Percentiles rank a stretch among this genome's conserved stretches.
These are phyloP conservation scores for Monopis laevigella DNA, from an alignment of 2,888 invertebrate genomes.

Conservation along the genomic window DNA sequence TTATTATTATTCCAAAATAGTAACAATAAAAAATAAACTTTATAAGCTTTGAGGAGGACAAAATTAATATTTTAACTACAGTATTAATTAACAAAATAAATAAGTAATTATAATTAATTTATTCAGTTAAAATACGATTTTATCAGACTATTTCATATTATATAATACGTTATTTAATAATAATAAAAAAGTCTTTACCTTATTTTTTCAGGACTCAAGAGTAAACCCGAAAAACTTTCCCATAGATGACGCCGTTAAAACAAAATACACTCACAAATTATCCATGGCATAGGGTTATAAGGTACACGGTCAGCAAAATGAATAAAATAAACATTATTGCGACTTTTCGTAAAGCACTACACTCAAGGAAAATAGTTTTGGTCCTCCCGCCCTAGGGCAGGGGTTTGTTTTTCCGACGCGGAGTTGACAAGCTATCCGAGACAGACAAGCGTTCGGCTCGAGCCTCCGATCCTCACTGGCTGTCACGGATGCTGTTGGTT, in stretches of 20 bases:
- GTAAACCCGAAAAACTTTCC: neutral
- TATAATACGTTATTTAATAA: neutral
- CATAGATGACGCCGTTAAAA: neutral
- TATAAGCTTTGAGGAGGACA: too few species aligned
- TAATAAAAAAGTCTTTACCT: neutral
- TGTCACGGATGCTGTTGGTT: slow-evolving; percentile 62
- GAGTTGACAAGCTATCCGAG: slow-evolving; percentile 20
- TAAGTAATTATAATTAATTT: too few species aligned
- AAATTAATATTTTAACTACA: too few species aligned
- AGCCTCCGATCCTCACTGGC: slow-evolving; percentile 44
- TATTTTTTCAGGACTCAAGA: neutral
- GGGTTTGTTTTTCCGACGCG: slow-evolving; percentile 20
- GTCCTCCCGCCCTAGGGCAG: too few species aligned
- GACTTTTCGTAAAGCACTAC: neutral
- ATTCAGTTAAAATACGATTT: too few species aligned
- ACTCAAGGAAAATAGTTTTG: slow-evolving; percentile 2
- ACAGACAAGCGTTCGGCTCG: slow-evolving; percentile 35
- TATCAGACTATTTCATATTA: neutral
- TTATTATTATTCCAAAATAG: too few species aligned
- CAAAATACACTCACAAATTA: slow-evolving; percentile 23
- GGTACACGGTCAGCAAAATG: slow-evolving; percentile 54
- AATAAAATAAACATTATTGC: slow-evolving; percentile 53
- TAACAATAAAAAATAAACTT: too few species aligned
- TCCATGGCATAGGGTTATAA: slow-evolving; percentile 55
- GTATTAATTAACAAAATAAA: too few species aligned